A percentile compares a stretch with the other conserved stretches of the same genome.
Evolutionary conservation across 2,888 invertebrate species (phyloP).

Genomic region (Diaprepes abbreviatus): DNA sequence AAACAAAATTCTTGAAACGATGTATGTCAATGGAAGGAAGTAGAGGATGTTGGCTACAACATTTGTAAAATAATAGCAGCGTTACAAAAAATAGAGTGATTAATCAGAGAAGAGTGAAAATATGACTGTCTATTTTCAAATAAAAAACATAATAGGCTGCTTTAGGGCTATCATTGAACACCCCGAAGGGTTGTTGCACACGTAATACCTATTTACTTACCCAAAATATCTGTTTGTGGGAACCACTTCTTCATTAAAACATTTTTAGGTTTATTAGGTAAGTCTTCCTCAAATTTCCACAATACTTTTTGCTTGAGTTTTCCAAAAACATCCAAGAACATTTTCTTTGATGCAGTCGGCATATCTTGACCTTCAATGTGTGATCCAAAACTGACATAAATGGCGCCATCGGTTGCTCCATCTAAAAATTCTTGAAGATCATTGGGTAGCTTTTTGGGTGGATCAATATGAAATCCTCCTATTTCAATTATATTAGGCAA

Average conservation of each 20-base stretch:
- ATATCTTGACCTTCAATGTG: constrained; percentile 71
- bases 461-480: constrained; percentile 60
- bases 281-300: constrained; percentile 77
- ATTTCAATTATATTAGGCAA: constrained; percentile 72
- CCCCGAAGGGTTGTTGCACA: too few relatives aligned
- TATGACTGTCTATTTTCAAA: too few relatives aligned
- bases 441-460: constrained; percentile 54
- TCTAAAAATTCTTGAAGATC: constrained; percentile 42
- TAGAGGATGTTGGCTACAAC: too few relatives aligned
- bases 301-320: constrained; percentile 74
- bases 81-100: too few relatives aligned
- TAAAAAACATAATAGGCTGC: too few relatives aligned
- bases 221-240: constrained; percentile 70
- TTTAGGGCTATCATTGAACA: too few relatives aligned
- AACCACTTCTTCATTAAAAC: constrained; percentile 75
- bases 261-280: constrained; percentile 72
- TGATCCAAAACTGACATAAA: constrained; percentile 75
- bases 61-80: too few relatives aligned
- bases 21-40: too few relatives aligned
- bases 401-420: constrained; percentile 58
- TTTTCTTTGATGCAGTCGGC: constrained; percentile 68
- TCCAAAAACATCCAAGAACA: constrained; percentile 72
- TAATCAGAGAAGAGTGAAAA: too few relatives aligned
- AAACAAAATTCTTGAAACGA: too few relatives aligned
- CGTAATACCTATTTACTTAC: too few relatives aligned